Conservation (phyloP, 2,888 invertebrate species). For the Homarus gammarus region DNA sequence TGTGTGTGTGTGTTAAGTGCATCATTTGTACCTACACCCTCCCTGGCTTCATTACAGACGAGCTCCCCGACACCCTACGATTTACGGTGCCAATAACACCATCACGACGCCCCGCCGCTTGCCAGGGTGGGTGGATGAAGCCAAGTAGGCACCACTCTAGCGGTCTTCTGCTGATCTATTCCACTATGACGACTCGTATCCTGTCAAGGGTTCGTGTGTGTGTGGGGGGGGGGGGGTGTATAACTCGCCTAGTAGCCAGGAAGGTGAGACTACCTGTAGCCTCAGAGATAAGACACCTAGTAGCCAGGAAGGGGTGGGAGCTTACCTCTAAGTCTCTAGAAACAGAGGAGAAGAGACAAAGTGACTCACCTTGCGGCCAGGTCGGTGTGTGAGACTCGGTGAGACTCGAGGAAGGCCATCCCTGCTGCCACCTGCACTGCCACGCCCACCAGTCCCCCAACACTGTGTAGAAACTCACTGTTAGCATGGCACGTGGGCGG, state of each 20-base stretch:
- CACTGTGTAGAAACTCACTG: constrained; percentile 25
- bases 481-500: no score
- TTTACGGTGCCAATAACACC: neutral
- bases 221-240: neutral
- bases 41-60: neutral
- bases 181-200: no score
- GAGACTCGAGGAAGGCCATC: constrained; percentile 40
- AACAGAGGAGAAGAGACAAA: neutral
- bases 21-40: constrained; percentile 5
- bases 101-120: neutral
- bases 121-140: no score
- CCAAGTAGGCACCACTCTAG: no score
- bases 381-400: constrained; percentile 45
- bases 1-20: neutral
- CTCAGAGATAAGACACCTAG: neutral
- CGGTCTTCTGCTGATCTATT: no score
- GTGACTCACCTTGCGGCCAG: constrained; percentile 46
- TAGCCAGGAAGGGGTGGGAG: neutral
- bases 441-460: constrained; percentile 34
- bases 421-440: constrained; percentile 41
- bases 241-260: no score
- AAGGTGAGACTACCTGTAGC: neutral
- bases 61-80: neutral
- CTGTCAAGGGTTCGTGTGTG: neutral
- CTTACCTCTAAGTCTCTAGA: neutral